A percentile compares a stretch with the other conserved stretches of the same genome.
Conservation (phyloP, 1,140 invertebrate genomes). For the Cydia amplana region DNA sequence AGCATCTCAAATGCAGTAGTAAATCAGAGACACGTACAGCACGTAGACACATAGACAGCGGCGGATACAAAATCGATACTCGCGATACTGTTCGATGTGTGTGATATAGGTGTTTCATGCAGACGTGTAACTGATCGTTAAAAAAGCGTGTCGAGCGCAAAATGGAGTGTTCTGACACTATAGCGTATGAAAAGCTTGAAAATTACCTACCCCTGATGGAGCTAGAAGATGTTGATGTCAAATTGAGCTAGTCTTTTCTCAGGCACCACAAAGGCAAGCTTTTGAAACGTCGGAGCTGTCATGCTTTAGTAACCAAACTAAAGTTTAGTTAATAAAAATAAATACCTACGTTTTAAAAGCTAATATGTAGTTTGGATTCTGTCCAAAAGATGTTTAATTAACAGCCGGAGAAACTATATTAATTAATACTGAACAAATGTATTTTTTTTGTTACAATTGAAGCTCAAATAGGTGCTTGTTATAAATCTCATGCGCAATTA, state of each 20-base stretch:
- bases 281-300: no score
- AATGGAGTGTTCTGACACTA: background rate
- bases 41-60: slow-evolving; percentile 16
- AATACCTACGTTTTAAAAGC: no score
- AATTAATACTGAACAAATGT: background rate
- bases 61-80: slow-evolving; percentile 12
- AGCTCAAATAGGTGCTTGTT: slow-evolving; percentile 39
- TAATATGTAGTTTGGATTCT: no score
- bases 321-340: no score
- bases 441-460: slow-evolving; percentile 2
- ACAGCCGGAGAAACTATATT: background rate
- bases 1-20: slow-evolving; percentile 13
- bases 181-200: no score
- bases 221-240: no score
- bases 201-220: no score
- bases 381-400: background rate
- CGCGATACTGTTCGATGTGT: slow-evolving; percentile 9
- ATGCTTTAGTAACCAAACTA: no score
- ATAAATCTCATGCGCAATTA: slow-evolving; percentile 57
- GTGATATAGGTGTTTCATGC: background rate
- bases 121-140: background rate
- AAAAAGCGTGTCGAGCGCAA: background rate
- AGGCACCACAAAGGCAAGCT: no score
- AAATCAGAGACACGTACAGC: slow-evolving; percentile 10
- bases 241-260: no score